Percentiles rank a stretch among this genome's conserved stretches.
These are phyloP conservation scores for Marmota flaviventris DNA, from an alignment of 2,113 vertebrate genomes.

Conservation along the genomic window DNA sequence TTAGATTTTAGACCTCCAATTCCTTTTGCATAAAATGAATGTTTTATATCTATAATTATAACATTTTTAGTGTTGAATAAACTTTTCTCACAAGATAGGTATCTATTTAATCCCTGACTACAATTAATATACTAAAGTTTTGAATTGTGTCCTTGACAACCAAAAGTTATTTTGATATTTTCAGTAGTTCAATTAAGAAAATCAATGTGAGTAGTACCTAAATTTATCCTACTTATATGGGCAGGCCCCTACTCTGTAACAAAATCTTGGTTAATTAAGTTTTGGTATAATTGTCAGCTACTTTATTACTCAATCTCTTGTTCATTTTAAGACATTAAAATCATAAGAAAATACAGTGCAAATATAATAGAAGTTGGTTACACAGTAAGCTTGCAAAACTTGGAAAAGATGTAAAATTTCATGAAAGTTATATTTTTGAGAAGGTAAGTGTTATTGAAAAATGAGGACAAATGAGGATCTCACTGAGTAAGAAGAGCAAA, in stretches of 20 bases:
- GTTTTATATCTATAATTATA: background rate
- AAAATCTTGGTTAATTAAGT: background rate
- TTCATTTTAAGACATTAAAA: background rate
- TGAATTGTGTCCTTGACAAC: background rate
- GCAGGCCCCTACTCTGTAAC: background rate
- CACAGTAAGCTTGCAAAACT: background rate
- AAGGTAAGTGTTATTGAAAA: background rate
- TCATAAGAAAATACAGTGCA: background rate
- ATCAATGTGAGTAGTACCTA: background rate
- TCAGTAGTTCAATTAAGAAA: background rate
- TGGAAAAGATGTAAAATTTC: slow-evolving; percentile 22
- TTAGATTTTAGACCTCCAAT: background rate
- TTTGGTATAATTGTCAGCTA: background rate
- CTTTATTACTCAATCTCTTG: background rate
- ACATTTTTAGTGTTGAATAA: background rate
- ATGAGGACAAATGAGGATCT: background rate
- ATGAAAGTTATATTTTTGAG: background rate
- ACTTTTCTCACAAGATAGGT: background rate
- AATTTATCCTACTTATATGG: background rate
- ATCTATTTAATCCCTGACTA: background rate
- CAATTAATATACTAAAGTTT: background rate
- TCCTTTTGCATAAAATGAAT: background rate
- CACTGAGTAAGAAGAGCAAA: background rate
- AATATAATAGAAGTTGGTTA: background rate
- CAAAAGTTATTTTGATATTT: background rate